Percentiles rank a stretch among this genome's conserved stretches.
phyloP scores from a whole-genome alignment of 2,888 invertebrate genomes.

The Drosophila austrosaltans region DNA sequence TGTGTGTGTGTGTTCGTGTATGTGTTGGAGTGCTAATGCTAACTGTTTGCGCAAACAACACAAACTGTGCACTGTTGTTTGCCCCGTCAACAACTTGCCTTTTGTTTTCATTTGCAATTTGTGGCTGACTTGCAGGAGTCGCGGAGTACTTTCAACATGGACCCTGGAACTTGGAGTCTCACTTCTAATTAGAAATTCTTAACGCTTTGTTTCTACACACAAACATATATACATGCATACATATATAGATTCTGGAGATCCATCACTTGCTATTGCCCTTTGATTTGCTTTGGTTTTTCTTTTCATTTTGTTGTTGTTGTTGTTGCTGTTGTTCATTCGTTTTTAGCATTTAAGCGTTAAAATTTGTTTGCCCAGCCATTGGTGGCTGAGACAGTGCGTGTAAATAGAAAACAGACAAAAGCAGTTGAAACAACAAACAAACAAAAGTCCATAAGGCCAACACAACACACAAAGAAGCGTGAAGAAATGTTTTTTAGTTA shows the following conservation, averaged over 20 bases:
- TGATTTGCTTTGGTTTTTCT: conserved; percentile 4
- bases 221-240: neutral
- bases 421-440: conserved; percentile 31
- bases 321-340: conserved; percentile 43
- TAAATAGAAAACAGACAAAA: conserved; percentile 67
- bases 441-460: conserved; percentile 43
- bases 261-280: conserved; percentile 3
- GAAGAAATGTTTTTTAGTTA: conserved; percentile 76
- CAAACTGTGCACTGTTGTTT: conserved; percentile 57
- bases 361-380: conserved; percentile 66
- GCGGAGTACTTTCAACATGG: too few relatives aligned
- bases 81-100: conserved; percentile 59
- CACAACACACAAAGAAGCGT: conserved; percentile 69
- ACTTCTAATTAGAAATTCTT: conserved; percentile 78
- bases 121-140: conserved; percentile 60
- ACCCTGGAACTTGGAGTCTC: conserved; percentile 57
- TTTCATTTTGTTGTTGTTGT: neutral
- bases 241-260: conserved; percentile 5
- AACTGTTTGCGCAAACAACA: conserved; percentile 74
- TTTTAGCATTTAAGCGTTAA: conserved; percentile 79
- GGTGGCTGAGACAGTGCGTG: conserved; percentile 49
- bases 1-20: neutral
- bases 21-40: conserved; percentile 50
- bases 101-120: conserved; percentile 78
- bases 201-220: conserved; percentile 62